Evolutionary conservation across 2,113 vertebrate species (phyloP).

Genomic region (Ceuthmochares aereus): DNA sequence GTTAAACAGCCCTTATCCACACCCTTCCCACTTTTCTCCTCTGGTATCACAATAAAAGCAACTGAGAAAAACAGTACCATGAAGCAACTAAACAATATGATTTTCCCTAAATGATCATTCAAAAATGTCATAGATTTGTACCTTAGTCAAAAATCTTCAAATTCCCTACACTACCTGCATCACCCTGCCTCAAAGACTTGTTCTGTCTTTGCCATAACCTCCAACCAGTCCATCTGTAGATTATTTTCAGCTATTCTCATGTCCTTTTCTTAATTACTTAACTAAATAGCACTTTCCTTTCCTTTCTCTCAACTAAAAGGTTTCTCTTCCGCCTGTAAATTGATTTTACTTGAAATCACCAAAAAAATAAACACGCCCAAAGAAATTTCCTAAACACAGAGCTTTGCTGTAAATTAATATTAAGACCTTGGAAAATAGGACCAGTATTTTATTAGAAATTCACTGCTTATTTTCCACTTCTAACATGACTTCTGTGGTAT

Average conservation of each 20-base stretch:
- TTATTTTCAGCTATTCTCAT: neutral
- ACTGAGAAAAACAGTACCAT: neutral
- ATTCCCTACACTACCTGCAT: neutral
- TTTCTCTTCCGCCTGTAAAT: neutral
- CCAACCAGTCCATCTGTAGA: neutral
- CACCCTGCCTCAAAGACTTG: neutral
- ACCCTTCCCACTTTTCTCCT: neutral
- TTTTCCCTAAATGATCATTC: neutral
- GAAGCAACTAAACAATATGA: fast-evolving
- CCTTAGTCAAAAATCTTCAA: neutral
- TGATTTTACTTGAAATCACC: neutral
- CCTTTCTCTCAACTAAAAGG: neutral
- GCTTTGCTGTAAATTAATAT: neutral
- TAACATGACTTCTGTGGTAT: neutral
- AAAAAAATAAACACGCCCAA: neutral
- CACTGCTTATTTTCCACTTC: neutral
- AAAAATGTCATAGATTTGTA: neutral
- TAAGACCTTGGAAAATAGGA: neutral
- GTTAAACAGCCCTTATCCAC: neutral
- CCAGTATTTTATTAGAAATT: neutral
- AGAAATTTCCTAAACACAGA: neutral
- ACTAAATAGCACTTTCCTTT: neutral
- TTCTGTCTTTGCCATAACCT: neutral
- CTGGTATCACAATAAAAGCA: neutral
- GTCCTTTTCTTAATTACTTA: neutral